phyloP scores from a whole-genome alignment of 1,140 invertebrate species.

The Microplitis demolitor region DNA sequence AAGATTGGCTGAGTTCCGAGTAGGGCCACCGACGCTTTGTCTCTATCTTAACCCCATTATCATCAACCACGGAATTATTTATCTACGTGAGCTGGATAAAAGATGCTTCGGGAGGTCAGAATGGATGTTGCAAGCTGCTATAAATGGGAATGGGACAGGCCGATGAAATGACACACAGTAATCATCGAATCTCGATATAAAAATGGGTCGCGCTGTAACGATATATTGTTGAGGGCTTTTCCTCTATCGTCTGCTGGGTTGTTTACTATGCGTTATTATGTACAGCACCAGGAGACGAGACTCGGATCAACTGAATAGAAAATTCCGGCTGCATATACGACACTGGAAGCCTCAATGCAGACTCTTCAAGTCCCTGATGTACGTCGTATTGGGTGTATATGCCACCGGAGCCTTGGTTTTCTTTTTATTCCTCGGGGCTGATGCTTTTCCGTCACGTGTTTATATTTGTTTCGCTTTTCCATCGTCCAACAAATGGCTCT shows the following conservation, averaged over 20 bases:
- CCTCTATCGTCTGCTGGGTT: background rate
- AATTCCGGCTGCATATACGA: background rate
- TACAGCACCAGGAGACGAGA: background rate
- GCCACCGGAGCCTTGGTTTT: background rate
- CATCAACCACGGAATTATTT: too few relatives aligned
- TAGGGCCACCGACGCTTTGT: too few relatives aligned
- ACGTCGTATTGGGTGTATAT: background rate
- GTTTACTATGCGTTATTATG: slow-evolving; percentile 4
- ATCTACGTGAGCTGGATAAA: too few relatives aligned
- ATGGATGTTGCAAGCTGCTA: too few relatives aligned
- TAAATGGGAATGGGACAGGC: too few relatives aligned
- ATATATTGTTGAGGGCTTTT: background rate
- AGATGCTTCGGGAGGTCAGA: too few relatives aligned
- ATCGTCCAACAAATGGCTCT: slow-evolving; percentile 3
- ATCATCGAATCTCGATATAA: too few relatives aligned
- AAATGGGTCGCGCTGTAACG: too few relatives aligned
- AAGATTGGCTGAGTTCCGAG: too few relatives aligned
- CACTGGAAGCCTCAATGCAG: background rate
- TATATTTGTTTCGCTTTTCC: slow-evolving; percentile 16
- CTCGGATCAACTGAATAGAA: slow-evolving; percentile 16
- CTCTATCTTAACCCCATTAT: too few relatives aligned
- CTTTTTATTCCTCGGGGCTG: background rate
- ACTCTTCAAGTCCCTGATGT: background rate
- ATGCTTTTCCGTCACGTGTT: background rate
- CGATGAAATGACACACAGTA: too few relatives aligned